Evolutionary conservation across 2,888 invertebrate species (phyloP), one percentile per base, ranked within the genome.

Genomic region (Notocelia uddmanniana): DNA sequence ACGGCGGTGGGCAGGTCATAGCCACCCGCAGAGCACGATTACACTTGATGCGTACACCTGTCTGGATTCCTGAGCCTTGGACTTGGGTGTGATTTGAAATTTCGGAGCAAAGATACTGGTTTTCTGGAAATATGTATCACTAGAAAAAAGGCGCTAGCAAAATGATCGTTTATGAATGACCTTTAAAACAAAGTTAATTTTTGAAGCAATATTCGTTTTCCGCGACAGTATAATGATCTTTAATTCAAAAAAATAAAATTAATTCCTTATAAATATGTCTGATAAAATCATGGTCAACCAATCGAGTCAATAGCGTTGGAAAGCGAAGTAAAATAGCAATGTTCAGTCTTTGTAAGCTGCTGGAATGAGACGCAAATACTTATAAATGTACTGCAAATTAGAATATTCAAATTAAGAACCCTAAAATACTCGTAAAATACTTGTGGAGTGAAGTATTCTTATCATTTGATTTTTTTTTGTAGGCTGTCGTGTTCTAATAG

Each of bases 1-100:
- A 84, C 76, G 68, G 77, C 85, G 86, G 88, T 89, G 85, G 85
- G 81, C 83, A 84, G 85, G 84, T 86, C 86, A 83, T 83, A 87
- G 83, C 79, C 77, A 78, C 79, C 78, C 81, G 80, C 80, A 85
- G 76, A 78, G 77, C 78, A 63, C 58, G 45, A 70, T 59, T 66
- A 59, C 70, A 26, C 68, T 57, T 64, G 54, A 70, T 70, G 66
- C 19, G 59, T 54, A 67, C 71, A 71, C 71, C 71, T 71, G 71
- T 31, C 71, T 64, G 64, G 64, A 54, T 64, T 64, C 64, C 54
- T 64, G 64, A n/a, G 60, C 26, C 31, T 57, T 57, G 52, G 52
- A n/a, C n/a, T 45, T 15, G 41, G 45, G n/a, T n/a, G 64, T n/a
- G 52, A 54, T 63, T 19, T 34, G 34, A 5, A 34, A 15, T 37